Evolutionary conservation across 2,888 invertebrate species (phyloP), one percentile per base, ranked within the genome.

Genomic region (Orchesella flavescens): DNA sequence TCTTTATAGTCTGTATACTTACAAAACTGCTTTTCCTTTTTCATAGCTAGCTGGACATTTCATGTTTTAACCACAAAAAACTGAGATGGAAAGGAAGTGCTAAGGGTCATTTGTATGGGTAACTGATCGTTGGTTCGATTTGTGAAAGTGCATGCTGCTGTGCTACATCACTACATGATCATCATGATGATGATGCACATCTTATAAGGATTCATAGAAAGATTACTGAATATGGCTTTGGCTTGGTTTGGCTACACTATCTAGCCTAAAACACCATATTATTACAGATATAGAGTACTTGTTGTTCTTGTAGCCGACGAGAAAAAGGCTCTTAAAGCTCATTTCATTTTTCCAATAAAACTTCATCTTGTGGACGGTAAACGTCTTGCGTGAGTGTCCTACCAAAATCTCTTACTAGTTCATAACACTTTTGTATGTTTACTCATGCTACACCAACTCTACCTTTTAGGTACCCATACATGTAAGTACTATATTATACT

Each of bases 331-430:
- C 34, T 34, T 34, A 49, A 86, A 82, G 86, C 81, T 85, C 85
- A 87, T 87, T 86, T 81, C 85, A 87, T 87, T 87, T 49, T 87
- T 87, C 87, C 86, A 86, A 87, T 87, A 87, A 87, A 87, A 86
- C 86, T 87, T 87, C 86, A 87, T 87, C 85, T 86, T 82, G 83
- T 84, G 77, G 85, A 86, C 86, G 80, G 81, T 87, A 80, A 87
- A 85, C 84, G 86, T 84, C 86, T 83, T 85, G 74, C 86, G 87
- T 86, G 86, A 84, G 84, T 87, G 83, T 86, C 86, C 83, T 83
- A 86, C 85, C 66, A 87, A 87, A 87, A 85, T 49, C 34, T n/a
- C 19, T 57, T 19, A 15, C 13, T n/a, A 49, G 23, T 24, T 23
- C 19, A 74, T 23, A 66, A 13, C 49, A 53, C 69, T 44, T 44